Evolutionary conservation across 2,113 vertebrate species (phyloP), one percentile per base, ranked within the genome.

Genomic region (Sclerurus mexicanus): DNA sequence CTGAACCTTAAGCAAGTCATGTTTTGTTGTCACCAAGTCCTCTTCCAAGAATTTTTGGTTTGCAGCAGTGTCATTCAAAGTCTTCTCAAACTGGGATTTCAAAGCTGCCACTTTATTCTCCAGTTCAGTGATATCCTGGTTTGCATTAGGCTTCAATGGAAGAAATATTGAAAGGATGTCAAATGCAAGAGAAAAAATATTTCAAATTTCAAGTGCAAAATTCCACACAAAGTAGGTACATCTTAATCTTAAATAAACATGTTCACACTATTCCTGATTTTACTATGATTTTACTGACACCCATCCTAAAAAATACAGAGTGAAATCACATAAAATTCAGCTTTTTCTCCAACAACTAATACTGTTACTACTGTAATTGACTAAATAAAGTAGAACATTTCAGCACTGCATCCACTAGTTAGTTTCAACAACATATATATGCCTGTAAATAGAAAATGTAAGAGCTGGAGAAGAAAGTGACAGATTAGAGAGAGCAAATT

Each of bases 1-100:
- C 96, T 99, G 99, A 76, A 99, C 98, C 89, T 98, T 98, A 58
- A 99, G 98, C 16, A 99, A 98, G 44, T 99, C 98, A 11, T 99
- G 99, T 89, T 99, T 99, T 81, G 99, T 98, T 11, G 98, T 97
- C 31, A 98, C 98, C 52, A 99, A 98, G 96, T 98, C 98, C 64
- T 99, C 98, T 95, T 99, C 98, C 97, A 99, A 97, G 78, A 98
- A 98, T 96, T 98, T 99, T 72, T 99, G 98, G 78, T 98, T 99
- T 87, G 98, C 98, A 17, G 97, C 97, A 69, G 96, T 98, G 89
- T 98, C 97, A 16, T 89, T 98, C 58, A 99, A 96, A 47, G 99
- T 98, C 95, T 98, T 98, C 96, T 99, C 98, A 91, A 99, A 99
- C 96, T 99, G 98, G 39, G 97, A 97, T 96, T 98, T 99, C 94